Percentiles rank a stretch among this genome's conserved stretches.
Evolutionary conservation across 2,797 vertebrate genomes (phyloP).

Genomic region (Eulemur rubriventer): DNA sequence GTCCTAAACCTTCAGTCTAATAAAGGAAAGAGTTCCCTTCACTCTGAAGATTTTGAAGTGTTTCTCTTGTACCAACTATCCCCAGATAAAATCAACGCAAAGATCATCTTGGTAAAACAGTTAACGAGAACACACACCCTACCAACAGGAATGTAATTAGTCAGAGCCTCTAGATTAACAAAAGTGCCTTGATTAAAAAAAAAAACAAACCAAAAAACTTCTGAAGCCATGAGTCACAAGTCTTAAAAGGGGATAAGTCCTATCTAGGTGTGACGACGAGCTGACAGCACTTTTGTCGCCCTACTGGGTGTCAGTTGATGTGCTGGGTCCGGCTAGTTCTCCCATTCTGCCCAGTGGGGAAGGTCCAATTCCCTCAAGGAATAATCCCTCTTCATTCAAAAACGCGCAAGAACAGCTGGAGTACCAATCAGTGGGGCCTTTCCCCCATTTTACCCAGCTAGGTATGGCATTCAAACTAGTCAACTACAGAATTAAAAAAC

Average conservation of each 20-base stretch:
- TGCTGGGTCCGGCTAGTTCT: background rate
- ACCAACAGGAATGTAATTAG: background rate
- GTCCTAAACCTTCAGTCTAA: background rate
- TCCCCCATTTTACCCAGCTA: background rate
- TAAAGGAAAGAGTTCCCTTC: background rate
- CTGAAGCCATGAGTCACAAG: background rate
- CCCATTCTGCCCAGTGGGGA: background rate
- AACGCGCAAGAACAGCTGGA: background rate
- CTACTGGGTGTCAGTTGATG: background rate
- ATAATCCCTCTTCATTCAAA: background rate
- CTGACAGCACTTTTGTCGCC: background rate
- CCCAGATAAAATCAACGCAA: background rate
- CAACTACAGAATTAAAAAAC: background rate
- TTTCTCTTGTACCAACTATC: background rate
- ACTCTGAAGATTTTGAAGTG: background rate
- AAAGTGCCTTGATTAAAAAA: background rate
- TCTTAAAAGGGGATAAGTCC: background rate
- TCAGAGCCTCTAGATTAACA: background rate
- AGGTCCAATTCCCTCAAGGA: background rate
- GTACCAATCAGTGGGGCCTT: background rate
- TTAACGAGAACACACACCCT: background rate
- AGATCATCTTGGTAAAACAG: background rate
- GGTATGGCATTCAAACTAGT: background rate
- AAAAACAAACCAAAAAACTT: background rate
- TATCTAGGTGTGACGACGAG: background rate